Base-by-base conservation (phyloP, 2,888 invertebrate species). In the Meiosimyza platycephala region DNA sequence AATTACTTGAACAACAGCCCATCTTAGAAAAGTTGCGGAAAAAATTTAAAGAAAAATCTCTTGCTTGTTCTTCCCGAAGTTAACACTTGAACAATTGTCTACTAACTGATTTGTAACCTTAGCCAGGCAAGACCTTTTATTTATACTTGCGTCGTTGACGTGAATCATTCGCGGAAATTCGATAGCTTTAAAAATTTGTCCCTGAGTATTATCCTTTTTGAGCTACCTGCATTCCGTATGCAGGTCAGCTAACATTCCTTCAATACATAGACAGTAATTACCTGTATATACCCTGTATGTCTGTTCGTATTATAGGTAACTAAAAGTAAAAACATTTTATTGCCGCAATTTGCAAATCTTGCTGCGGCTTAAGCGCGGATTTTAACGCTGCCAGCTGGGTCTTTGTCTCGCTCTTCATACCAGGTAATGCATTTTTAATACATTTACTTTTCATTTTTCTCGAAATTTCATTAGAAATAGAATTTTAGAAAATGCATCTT, bases 1-100 rank as follows among this genome's bases (percentile, higher is more conserved):
- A 52, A 74, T 57, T 78, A 66, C 85, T 84, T 28, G 76, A 54
- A 78, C 81, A 81, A 74, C 84, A 85, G 77, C 84, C 85, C 84
- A 84, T 83, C 60, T 78, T 75, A 16, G 9, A 40, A 40, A 40
- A 40, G 3, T 6, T 9, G 12, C 13, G 18, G 2, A 33, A 1
- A 59, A 13, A 12, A 22, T 16, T n/a, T 13, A 16, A 9, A 12
- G 28, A 48, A 60, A 22, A 47, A 13, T 48, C 15, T 57, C 22
- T 28, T 22, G 59, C 50, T 60, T 48, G 16, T 5, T n/a, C n/a
- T n/a, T n/a, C n/a, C n/a, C n/a, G 22, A 40, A 40, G 40, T 40
- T 40, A 40, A 51, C 51, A 28, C 16, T 40, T 22, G 13, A 22
- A 40, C 51, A 22, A 6, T 28, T 50, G 51, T 22, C 16, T 50